Percentiles rank a stretch among this genome's conserved stretches.
phyloP scores from a whole-genome alignment of 2,888 invertebrate species.

The Metopia argyrocephala region DNA sequence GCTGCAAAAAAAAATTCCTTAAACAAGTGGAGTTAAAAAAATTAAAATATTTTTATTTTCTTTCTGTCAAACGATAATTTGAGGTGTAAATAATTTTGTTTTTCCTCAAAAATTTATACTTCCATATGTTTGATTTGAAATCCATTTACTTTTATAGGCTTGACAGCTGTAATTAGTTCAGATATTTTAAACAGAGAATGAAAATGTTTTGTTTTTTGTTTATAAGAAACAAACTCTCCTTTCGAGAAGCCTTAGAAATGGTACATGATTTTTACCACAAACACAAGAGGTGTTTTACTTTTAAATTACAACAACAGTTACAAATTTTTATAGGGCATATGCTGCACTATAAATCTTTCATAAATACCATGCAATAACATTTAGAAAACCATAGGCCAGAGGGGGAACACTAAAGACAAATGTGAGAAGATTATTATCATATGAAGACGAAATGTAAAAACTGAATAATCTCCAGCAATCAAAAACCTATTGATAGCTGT shows the following conservation, averaged over 20 bases:
- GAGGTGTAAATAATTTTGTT: not conserved
- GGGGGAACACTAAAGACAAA: not conserved
- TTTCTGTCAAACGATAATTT: not conserved
- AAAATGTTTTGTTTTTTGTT: not conserved
- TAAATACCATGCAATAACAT: not conserved
- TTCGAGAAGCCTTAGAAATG: slow-evolving; percentile 58
- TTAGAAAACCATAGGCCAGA: not conserved
- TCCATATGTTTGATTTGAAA: not conserved
- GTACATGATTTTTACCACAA: slow-evolving; percentile 1
- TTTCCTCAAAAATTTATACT: too few relatives aligned
- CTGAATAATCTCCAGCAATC: slow-evolving; percentile 57
- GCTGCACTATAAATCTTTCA: slow-evolving; percentile 49
- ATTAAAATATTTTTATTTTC: not conserved
- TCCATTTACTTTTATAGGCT: not conserved
- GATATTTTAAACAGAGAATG: not conserved
- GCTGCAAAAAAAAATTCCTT: not conserved
- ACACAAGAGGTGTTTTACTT: slow-evolving; percentile 5
- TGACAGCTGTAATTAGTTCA: not conserved
- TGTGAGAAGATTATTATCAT: not conserved
- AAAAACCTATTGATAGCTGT: slow-evolving; percentile 60
- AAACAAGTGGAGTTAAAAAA: not conserved
- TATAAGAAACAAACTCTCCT: slow-evolving; percentile 39
- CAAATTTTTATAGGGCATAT: slow-evolving; percentile 39
- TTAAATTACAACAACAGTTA: slow-evolving; percentile 7
- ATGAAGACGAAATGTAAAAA: slow-evolving; percentile 4